phyloP scores from a whole-genome alignment of 2,113 vertebrate genomes.

The Acinonyx jubatus region DNA sequence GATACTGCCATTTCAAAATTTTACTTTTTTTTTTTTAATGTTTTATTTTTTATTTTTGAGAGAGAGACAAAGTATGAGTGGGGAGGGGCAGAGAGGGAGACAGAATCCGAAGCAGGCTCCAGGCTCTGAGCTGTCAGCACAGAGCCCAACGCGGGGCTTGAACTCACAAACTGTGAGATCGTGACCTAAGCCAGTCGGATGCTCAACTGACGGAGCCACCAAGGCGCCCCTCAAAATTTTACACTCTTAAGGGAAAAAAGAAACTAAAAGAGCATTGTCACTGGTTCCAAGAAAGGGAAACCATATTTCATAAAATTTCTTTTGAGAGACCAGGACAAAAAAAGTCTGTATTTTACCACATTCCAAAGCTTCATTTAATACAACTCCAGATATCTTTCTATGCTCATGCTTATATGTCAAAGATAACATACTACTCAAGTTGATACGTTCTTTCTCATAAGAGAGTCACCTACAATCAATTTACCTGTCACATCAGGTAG shows the following conservation, averaged over 20 bases:
- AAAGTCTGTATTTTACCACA: not conserved
- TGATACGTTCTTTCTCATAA: not conserved
- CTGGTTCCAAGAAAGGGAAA: not conserved
- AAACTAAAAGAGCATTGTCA: not conserved
- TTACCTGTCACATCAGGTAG: conserved; percentile 95
- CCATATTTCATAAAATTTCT: not conserved
- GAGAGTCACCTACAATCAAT: not conserved
- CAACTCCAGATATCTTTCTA: not conserved
- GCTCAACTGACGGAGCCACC: too few relatives aligned
- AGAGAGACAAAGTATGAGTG: too few relatives aligned
- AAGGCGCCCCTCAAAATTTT: not conserved
- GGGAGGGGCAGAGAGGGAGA: too few relatives aligned
- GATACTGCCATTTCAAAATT: not conserved
- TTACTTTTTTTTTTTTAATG: not conserved
- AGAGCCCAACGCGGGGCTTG: too few relatives aligned
- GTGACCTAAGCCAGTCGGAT: too few relatives aligned
- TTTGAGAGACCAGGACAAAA: not conserved
- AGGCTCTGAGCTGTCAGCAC: too few relatives aligned
- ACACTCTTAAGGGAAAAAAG: not conserved
- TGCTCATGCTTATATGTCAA: not conserved
- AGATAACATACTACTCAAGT: not conserved
- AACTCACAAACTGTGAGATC: too few relatives aligned
- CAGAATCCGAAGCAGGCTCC: too few relatives aligned
- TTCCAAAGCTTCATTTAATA: conserved; percentile 4
- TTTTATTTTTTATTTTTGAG: too few relatives aligned